A percentile compares a stretch with the other conserved stretches of the same genome.
These are phyloP conservation scores for Phaonia tiefii DNA, from an alignment of 2,888 invertebrate species.

Conservation along the genomic window DNA sequence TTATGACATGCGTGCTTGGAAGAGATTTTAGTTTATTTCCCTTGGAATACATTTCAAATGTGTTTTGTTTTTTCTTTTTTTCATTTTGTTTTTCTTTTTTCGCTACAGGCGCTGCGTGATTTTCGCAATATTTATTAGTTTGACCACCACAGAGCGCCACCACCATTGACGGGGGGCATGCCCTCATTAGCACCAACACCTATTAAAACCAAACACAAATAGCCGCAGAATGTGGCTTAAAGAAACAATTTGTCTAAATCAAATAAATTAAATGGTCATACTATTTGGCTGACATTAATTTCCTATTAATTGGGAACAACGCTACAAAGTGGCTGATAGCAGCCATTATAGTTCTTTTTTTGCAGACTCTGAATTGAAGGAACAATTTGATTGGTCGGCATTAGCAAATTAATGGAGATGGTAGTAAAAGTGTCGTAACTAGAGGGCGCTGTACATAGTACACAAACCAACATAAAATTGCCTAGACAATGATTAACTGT, in stretches of 20 bases:
- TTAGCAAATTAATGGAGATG: no score
- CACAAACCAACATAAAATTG: no score
- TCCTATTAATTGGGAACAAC: constrained; percentile 43
- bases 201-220: not conserved
- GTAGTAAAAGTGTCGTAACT: no score
- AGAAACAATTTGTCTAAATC: constrained; percentile 8
- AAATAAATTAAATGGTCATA: constrained; percentile 5
- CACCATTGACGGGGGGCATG: constrained; percentile 20
- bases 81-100: no score
- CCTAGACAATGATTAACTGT: no score
- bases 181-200: constrained; percentile 47
- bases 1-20: constrained; percentile 56
- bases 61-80: no score
- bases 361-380: no score
- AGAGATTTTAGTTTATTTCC: constrained; percentile 23
- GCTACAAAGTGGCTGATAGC: not conserved
- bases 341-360: no score
- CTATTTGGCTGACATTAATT: constrained; percentile 14
- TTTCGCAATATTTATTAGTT: constrained; percentile 39
- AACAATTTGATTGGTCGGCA: no score
- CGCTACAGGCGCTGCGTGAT: not conserved
- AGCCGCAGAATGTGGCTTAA: not conserved
- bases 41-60: constrained; percentile 43
- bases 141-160: not conserved
- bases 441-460: no score